phyloP scores from a whole-genome alignment of 2,888 invertebrate species.

The Ormia ochracea region DNA sequence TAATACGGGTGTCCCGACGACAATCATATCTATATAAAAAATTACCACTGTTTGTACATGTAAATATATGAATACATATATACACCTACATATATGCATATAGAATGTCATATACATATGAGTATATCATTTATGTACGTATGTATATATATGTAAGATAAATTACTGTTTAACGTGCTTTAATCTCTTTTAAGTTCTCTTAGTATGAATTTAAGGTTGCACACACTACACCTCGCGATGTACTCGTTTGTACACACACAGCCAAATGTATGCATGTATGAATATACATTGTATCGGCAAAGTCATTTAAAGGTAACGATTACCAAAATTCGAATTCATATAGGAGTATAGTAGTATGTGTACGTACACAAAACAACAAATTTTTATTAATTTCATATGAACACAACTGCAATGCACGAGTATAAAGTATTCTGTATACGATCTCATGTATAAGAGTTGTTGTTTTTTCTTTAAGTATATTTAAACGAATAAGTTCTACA shows the following conservation, averaged over 20 bases:
- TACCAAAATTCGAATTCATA: slow-evolving; percentile 38
- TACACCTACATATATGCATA: not conserved
- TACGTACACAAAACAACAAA: not conserved
- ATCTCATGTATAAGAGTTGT: too few species aligned
- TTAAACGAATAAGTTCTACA: too few species aligned
- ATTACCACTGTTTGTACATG: not conserved
- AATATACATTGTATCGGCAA: slow-evolving; percentile 28
- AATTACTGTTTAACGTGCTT: slow-evolving; percentile 31
- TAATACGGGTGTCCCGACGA: slow-evolving; percentile 4
- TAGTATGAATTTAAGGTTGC: not conserved
- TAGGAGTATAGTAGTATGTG: not conserved
- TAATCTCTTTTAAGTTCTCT: slow-evolving; percentile 36
- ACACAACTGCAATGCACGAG: too few species aligned
- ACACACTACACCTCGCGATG: not conserved
- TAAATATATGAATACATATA: too few species aligned
- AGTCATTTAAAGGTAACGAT: slow-evolving; percentile 50
- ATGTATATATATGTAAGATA: slow-evolving; percentile 3
- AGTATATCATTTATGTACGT: too few species aligned
- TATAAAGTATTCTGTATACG: too few species aligned
- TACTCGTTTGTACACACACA: not conserved
- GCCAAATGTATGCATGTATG: not conserved
- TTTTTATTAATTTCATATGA: too few species aligned
- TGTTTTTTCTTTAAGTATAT: too few species aligned
- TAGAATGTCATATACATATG: not conserved
- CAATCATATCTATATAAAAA: not conserved